Evolutionary conservation across 2,113 vertebrate species (phyloP), one percentile per base, ranked within the genome.

Genomic region (Cephalopholis sonnerati): DNA sequence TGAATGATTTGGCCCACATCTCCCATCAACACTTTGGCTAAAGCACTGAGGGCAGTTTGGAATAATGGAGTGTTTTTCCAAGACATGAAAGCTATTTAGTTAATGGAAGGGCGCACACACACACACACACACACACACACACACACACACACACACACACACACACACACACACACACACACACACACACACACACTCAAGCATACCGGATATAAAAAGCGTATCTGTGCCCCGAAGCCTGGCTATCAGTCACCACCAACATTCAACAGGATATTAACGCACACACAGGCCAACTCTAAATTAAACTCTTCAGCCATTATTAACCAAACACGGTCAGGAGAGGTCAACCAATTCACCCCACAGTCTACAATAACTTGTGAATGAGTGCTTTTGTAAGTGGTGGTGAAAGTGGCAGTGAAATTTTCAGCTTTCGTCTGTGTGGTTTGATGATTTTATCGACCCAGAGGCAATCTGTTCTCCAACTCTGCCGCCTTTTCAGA

Each of bases 21-120:
- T 75, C 58, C 74, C 66, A 51, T 84, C 81, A 87, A 77, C 82
- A 86, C 71, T 84, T 77, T 68, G 66, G 72, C 75, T 74, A 54
- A 67, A 74, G 63, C 53, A 81, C 59, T 82, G 81, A 77, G 75
- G 63, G 39, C 48, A 63, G 61, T 77, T 78, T 88, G 50, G 46
- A 79, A 69, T 78, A 87, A 77, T 86, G 73, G 57, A 57, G 81
- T 65, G 53, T 65, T 89, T 80, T 84, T 86, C 66, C 63, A 87
- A 66, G n/a, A 72, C 81, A 83, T 85, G n/a, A 85, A 82, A 72
- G 85, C 25, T 32, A 67, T 83, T 87, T 64, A 74, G 32, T 77
- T 72, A 76, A 81, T 63, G 54, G 32, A 59, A 59, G 55, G 59
- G 15, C 11, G 12, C 8, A 36, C 51, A 51, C 41, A 20, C 22